phyloP scores from a whole-genome alignment of 2,888 invertebrate species.

The Prionchulus punctatus region DNA sequence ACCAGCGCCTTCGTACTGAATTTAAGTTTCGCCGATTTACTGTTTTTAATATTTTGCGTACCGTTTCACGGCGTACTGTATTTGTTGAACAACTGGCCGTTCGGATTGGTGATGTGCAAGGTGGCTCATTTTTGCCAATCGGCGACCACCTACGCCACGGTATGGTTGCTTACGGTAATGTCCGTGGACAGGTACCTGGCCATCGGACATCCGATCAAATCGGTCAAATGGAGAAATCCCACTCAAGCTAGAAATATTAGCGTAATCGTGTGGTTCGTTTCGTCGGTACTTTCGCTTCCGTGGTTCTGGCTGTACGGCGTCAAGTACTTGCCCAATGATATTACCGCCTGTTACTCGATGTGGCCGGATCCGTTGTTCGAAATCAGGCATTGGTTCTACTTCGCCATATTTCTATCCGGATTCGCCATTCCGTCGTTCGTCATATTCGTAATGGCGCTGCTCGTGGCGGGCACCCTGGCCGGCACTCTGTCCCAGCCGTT shows the following conservation, averaged over 20 bases:
- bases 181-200: conserved; percentile 4
- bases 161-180: conserved; percentile 3
- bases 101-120: conserved; percentile 3
- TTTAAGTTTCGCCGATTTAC: background rate
- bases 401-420: background rate
- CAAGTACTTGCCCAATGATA: no score
- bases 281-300: background rate
- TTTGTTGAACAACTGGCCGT: conserved; percentile 4
- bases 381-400: background rate
- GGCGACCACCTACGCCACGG: background rate
- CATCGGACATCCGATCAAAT: background rate
- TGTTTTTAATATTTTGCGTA: background rate
- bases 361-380: background rate
- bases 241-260: background rate
- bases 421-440: conserved; percentile 3
- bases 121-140: conserved; percentile 4
- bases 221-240: background rate
- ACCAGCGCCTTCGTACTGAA: background rate
- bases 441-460: background rate
- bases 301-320: conserved; percentile 1
- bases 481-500: no score
- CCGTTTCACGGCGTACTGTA: conserved; percentile 1
- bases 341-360: background rate
- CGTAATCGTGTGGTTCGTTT: background rate
- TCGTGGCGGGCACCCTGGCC: no score